Base-by-base conservation (phyloP, 2,888 invertebrate genomes). In the Plagodis dolabraria region DNA sequence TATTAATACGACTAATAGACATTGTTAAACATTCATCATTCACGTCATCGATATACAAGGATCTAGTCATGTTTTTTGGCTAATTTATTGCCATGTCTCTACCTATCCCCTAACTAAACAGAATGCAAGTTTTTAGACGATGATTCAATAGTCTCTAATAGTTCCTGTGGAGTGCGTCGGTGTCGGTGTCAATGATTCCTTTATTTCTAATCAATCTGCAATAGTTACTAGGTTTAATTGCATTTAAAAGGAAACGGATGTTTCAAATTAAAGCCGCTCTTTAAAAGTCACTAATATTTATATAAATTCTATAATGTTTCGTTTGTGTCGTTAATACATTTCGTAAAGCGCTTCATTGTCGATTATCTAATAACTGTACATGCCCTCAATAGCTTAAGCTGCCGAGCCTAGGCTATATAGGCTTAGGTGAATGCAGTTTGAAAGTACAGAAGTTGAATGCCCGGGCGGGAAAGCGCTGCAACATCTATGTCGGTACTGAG, bases 21-120 rank as follows among this genome's bases (percentile, higher is more conserved):
- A 86, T 89, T 82, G 80, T 83, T 72, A 69, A 74, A 79, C 86
- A 90, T 87, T 87, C 83, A 89, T 89, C 87, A 86, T 84, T 76
- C 82, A 71, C 84, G 85, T 87, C 89, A 85, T 83, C 83, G 81
- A 69, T 74, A 64, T 65, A 72, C 66, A 70, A 75, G 75, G 76
- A 78, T 82, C 83, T 78, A 76, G 76, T 72, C 79, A 68, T 65
- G 76, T 81, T 83, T 85, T 82, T 81, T 78, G 60, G 69, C 67
- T 76, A 79, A 84, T 85, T 84, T 85, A 85, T 87, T 75, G 77
- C 76, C 77, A 76, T 75, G 81, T 78, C 81, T 72, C 69, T 76
- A 80, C 75, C 80, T 79, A 79, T 80, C 77, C 77, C 77, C 76
- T 76, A 77, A 77, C 75, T 76, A 67, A 74, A 79, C 82, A 74